Base-by-base conservation (phyloP, 2,797 vertebrate genomes). In the Trematomus bernacchii region DNA sequence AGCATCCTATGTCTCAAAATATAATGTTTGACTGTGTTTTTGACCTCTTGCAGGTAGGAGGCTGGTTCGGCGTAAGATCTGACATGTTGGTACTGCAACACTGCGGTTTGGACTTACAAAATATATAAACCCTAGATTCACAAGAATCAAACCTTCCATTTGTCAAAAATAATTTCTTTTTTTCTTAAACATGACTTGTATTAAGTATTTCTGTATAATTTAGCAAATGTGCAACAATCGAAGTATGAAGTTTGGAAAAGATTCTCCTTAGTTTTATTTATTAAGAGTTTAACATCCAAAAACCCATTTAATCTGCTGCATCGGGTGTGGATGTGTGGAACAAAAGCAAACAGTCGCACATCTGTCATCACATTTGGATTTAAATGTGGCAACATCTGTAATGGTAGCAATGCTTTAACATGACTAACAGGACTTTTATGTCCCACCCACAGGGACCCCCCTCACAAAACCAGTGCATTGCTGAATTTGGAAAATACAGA, bases 301-400 rank as follows among this genome's bases (percentile, higher is more conserved):
- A 16, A 21, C 23, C 6, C 33, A 30, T 15, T 12, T 60, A n/a
- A 27, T 23, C 21, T 44, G 16, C 47, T 42, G 42, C 19, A 19
- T 16, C 13, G 15, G 8, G 7, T 58, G 33, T 4, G 21, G 40
- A 16, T 46, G 43, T 44, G 43, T 21, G 21, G 21, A 59, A 33
- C 21, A 15, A n/a, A 44, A 43, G 18, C 55, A 57, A 40, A 27
- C 44, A 55, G 16, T 37, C 15, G 2, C n/a, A 37, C 14, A 48
- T 30, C 21, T 55, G 30, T 21, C 52, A 18, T 76, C 6, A 57
- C 16, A 59, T 54, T 62, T 30, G 16, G 19, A 55, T 42, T 62
- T n/a, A 55, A 42, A 76, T 60, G 18, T 37, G 37, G 14, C 44
- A 40, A 23, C 30, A 52, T 59, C 15, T 47, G 9, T 8, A 47